Conservation (phyloP, 2,113 vertebrate genomes). For the Calypte anna region DNA sequence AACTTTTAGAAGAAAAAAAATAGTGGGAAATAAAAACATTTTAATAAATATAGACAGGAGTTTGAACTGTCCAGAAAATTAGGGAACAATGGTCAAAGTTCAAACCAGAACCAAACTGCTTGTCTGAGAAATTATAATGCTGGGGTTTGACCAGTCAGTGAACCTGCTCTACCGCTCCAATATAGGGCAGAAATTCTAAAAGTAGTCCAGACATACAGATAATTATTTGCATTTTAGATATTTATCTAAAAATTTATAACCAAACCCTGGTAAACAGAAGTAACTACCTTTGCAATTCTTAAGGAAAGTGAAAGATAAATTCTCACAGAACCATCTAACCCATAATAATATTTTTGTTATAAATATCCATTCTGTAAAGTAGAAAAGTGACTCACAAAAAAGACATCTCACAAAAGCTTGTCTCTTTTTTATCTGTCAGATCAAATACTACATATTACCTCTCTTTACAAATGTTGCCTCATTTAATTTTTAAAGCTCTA, state of each 20-base stretch:
- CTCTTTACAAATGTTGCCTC: not conserved
- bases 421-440: not conserved
- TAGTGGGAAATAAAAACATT: not conserved
- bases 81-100: not conserved
- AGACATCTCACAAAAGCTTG: not conserved
- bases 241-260: slow-evolving; percentile 6
- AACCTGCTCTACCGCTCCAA: not conserved
- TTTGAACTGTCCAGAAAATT: not conserved
- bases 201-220: slow-evolving; percentile 18
- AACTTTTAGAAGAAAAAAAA: not conserved
- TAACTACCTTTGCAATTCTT: not conserved
- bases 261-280: slow-evolving; percentile 5
- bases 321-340: not conserved
- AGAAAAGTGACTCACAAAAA: not conserved
- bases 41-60: not conserved
- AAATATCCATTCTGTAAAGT: not conserved
- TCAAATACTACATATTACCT: not conserved
- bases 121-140: not conserved
- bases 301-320: not conserved
- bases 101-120: not conserved
- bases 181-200: not conserved
- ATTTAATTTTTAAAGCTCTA: not conserved
- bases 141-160: not conserved
- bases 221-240: not conserved
- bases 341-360: not conserved